Evolutionary conservation across 2,113 vertebrate species (phyloP).

Genomic region (Onychostoma macrolepis): DNA sequence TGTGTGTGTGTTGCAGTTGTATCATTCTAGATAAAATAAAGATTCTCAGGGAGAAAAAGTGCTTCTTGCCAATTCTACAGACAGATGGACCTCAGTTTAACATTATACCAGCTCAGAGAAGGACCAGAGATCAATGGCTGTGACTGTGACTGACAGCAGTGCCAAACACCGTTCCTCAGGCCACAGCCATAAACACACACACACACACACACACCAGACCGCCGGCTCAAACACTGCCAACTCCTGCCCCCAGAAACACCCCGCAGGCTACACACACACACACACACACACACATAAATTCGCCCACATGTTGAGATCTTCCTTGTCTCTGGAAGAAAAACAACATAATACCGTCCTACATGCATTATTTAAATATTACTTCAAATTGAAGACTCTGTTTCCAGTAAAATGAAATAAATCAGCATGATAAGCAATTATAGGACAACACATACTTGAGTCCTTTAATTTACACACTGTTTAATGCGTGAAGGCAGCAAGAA

Average conservation of each 20-base stretch:
- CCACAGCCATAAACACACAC: neutral
- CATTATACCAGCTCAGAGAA: slow-evolving; percentile 20
- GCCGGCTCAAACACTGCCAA: slow-evolving; percentile 4
- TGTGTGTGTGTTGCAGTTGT: neutral
- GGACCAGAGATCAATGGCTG: slow-evolving; percentile 28
- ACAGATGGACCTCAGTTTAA: slow-evolving; percentile 34
- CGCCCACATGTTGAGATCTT: neutral
- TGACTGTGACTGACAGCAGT: slow-evolving; percentile 28
- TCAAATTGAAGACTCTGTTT: neutral
- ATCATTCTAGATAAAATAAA: neutral
- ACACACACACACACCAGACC: neutral
- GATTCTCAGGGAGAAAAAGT: neutral
- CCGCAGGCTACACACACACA: neutral
- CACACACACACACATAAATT: neutral
- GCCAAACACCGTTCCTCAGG: slow-evolving; percentile 25
- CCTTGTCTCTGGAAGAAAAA: neutral
- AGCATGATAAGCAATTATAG: slow-evolving; percentile 9
- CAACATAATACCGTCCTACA: slow-evolving; percentile 1
- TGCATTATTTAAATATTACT: slow-evolving; percentile 14
- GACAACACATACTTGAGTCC: neutral
- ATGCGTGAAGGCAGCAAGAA: neutral
- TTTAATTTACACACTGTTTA: slow-evolving; percentile 2
- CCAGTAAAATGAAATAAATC: slow-evolving; percentile 19
- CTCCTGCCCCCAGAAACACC: slow-evolving; percentile 7
- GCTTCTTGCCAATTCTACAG: neutral